Conservation (phyloP, 2,888 invertebrate genomes). For the Eupithecia exiguata region DNA sequence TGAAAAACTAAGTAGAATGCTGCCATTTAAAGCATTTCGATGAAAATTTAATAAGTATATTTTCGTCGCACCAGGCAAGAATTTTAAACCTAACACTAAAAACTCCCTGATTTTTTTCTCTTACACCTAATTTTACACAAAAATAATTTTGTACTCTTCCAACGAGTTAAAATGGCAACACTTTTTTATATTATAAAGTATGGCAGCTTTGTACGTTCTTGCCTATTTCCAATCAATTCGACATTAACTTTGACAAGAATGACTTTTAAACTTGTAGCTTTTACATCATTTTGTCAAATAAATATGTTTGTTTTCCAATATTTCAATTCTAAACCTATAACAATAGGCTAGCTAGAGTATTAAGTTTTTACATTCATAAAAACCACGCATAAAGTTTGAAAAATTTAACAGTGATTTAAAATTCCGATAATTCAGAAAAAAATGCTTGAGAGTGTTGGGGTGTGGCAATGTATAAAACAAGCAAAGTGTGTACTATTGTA, state of each 20-base stretch:
- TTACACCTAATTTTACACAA: constrained; percentile 81
- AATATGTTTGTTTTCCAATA: constrained; percentile 12
- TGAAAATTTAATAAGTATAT: constrained; percentile 56
- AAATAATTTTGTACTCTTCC: constrained; percentile 83
- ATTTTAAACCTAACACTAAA: constrained; percentile 75
- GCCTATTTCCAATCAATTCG: constrained; percentile 47
- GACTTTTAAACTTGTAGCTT: constrained; percentile 37
- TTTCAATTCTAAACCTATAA: constrained; percentile 22
- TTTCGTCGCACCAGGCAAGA: constrained; percentile 77
- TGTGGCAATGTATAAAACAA: constrained; percentile 38
- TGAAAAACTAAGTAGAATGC: constrained; percentile 41
- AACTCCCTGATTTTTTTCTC: constrained; percentile 82
- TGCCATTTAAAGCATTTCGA: constrained; percentile 52
- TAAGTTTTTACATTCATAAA: constrained; percentile 19
- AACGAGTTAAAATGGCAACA: constrained; percentile 82
- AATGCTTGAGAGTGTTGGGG: constrained; percentile 23
- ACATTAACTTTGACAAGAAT: constrained; percentile 41
- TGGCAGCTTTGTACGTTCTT: constrained; percentile 75
- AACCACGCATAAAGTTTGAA: constrained; percentile 33
- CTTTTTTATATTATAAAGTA: constrained; percentile 61
- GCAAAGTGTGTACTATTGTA: constrained; percentile 36
- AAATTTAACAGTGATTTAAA: constrained; percentile 34
- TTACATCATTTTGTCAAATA: constrained; percentile 29
- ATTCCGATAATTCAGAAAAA: constrained; percentile 17
- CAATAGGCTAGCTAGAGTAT: constrained; percentile 33